Evolutionary conservation across 2,113 vertebrate genomes (phyloP).

Genomic region (cattle (Bos taurus)): ARS-UCD2.0 NC_037329.1:86497501-86498000

Average conservation of each 20-base stretch:
- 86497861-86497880: not conserved
- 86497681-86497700: constrained; percentile 7
- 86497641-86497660: constrained; percentile 20
- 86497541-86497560: constrained; percentile 16
- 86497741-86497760: not conserved
- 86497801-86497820: not conserved
- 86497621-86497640: constrained; percentile 56
- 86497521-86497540: constrained; percentile 9
- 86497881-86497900: not conserved
- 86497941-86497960: not conserved
- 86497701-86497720: constrained; percentile 24
- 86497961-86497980: not conserved
- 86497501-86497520: constrained; percentile 20
- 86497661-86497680: constrained; percentile 12
- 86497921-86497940: not conserved
- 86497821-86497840: not conserved
- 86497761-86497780: not conserved
- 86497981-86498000: not conserved
- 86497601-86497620: constrained; percentile 32
- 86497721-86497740: not conserved
- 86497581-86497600: constrained; percentile 34
- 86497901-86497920: not conserved
- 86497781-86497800: not conserved
- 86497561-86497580: constrained; percentile 11
- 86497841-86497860: not conserved